Base-by-base conservation (phyloP, 2,888 invertebrate genomes). In the Apomyelois bistriatella region DNA sequence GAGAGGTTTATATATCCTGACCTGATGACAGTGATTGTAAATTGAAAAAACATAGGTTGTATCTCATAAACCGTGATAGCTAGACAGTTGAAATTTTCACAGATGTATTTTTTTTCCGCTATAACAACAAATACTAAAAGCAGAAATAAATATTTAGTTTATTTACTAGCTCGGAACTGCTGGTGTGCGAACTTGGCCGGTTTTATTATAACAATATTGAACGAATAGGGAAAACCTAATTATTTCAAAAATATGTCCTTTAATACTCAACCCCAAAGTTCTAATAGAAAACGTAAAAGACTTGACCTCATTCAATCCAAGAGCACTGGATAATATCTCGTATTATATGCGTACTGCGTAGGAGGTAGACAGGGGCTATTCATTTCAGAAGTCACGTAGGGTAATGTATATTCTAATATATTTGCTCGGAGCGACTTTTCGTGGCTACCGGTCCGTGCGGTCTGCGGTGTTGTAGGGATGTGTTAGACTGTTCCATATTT, bases 361-460 rank as follows among this genome's bases (percentile, higher is more conserved):
- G 70, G 64, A 67, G 66, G 59, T 65, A 68, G 69, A 70, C 66
- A 67, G 69, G 60, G 79, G 79, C 87, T 78, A 89, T 90, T 90
- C 88, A 89, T 87, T 80, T 77, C 73, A 56, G 66, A 72, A 88
- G 87, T 83, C 89, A 82, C 86, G 85, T 83, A 83, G 83, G 81
- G 86, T 89, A 89, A 90, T 90, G 87, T 88, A 89, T 89, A 90
- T 90, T 90, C 89, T 89, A 90, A 90, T 89, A 90, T 89, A 90
- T 90, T 90, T 90, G 85, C 84, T 70, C 75, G 81, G 81, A 85
- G 79, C 79, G 88, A 90, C 90, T 89, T 89, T 88, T 88, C 88
- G 87, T 89, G 88, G 74, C 75, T 78, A 88, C 73, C 88, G 85
- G 87, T 70, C 89, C 90, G 85, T 87, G 81, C 76, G 83, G 83